These are phyloP conservation scores for Apoda limacodes DNA, from an alignment of 2,888 invertebrate species.

Conservation along the genomic window DNA sequence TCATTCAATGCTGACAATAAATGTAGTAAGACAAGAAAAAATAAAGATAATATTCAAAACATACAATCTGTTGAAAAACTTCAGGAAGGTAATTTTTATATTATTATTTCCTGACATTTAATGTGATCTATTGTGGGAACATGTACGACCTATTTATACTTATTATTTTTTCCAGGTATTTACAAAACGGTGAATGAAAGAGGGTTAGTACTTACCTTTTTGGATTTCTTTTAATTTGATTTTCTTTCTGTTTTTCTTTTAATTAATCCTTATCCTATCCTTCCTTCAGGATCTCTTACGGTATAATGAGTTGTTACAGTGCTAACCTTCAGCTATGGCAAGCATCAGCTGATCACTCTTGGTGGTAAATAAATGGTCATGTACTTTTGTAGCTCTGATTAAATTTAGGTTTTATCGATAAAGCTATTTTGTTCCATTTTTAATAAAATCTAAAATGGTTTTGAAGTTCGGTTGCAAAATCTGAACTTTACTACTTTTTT, in stretches of 20 bases:
- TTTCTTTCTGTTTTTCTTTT: slow-evolving; percentile 14
- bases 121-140: too few species aligned
- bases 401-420: too few species aligned
- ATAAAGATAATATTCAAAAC: slow-evolving; percentile 3
- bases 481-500: too few species aligned
- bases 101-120: too few species aligned
- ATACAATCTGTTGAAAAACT: slow-evolving; percentile 19
- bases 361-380: slow-evolving; percentile 45
- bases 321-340: slow-evolving; percentile 48
- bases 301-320: slow-evolving; percentile 43
- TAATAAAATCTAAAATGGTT: too few species aligned
- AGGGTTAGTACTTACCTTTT: slow-evolving; percentile 33
- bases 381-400: too few species aligned
- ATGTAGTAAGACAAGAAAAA: slow-evolving; percentile 4
- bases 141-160: too few species aligned
- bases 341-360: slow-evolving; percentile 31
- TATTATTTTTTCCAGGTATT: slow-evolving; percentile 35
- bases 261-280: slow-evolving; percentile 4
- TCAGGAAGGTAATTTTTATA: slow-evolving; percentile 45
- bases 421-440: too few species aligned
- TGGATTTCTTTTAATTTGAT: slow-evolving; percentile 14
- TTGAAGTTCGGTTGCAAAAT: too few species aligned
- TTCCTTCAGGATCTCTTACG: slow-evolving; percentile 37
- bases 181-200: slow-evolving; percentile 41
- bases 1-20: not conserved